Conservation (phyloP, 2,797 vertebrate species). For the Rhinatrema bivittatum region DNA sequence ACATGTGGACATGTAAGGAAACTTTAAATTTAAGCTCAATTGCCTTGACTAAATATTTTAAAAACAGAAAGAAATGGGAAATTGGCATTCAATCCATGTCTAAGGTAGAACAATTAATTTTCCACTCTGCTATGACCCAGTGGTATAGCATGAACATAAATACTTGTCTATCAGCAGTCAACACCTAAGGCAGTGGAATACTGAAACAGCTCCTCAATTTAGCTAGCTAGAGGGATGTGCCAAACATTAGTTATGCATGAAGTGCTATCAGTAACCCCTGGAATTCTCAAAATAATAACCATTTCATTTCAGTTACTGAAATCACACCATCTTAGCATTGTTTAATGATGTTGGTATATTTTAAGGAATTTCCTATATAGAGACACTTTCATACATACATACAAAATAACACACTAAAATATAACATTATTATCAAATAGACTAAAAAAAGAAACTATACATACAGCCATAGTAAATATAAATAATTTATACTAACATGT, state of each 20-base stretch:
- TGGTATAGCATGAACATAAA: constrained; percentile 17
- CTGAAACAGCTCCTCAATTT: constrained; percentile 7
- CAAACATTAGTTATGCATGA: constrained; percentile 32
- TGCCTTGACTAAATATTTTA: constrained; percentile 40
- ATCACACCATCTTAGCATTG: constrained; percentile 14
- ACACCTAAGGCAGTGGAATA: constrained; percentile 19
- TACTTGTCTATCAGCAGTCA: constrained; percentile 25
- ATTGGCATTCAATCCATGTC: constrained; percentile 30
- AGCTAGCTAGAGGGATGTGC: constrained; percentile 9
- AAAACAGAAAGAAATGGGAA: constrained; percentile 11
- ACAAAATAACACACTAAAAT: no score
- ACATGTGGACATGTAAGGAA: constrained; percentile 24
- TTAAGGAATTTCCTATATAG: no score
- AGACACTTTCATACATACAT: no score
- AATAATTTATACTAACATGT: no score
- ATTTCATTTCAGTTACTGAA: constrained; percentile 12
- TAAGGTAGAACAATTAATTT: constrained; percentile 35
- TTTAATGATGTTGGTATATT: constrained; percentile 23
- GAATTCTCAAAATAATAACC: constrained; percentile 19
- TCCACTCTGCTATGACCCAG: constrained; percentile 19
- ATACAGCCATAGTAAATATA: no score
- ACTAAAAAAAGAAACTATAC: no score
- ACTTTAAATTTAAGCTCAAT: constrained; percentile 35
- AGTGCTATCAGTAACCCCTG: constrained; percentile 6
- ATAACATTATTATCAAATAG: no score